Base-by-base conservation (phyloP, 2,797 vertebrate species). In the Eulemur coronatus region DNA sequence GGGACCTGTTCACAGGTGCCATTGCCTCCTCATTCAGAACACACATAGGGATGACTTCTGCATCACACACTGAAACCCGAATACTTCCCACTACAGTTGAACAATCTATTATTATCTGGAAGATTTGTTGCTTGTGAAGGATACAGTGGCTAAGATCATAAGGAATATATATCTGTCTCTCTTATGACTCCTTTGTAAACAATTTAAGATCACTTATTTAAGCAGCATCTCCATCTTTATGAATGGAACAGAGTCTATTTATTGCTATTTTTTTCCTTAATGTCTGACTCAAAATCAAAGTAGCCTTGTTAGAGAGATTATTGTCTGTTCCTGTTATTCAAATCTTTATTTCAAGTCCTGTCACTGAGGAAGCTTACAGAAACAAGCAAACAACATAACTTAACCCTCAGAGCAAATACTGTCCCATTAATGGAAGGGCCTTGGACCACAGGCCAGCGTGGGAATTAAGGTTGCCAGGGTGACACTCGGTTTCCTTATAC, bases 261-360 rank as follows among this genome's bases (percentile, higher is more conserved):
- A 50, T 81, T 89, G n/a, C 70, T 82, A 24, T 72, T 87, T 86
- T 63, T 96, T 69, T 52, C 73, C 33, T 87, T 94, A 67, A 65
- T 87, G 33, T 57, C 59, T 84, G 80, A 22, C 57, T 93, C 65
- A 93, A 59, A 97, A 94, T 94, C 59, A 89, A 65, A 72, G 65
- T 81, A 70, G 69, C 17, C 9, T 82, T 81, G n/a, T 82, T 81
- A 43, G 4, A 75, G 43, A 59, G 24, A 87, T 69, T 46, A 80
- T 35, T 46, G 94, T 9, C 26, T 84, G 15, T 59, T 14, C 52
- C 22, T 76, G 50, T 79, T 30, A 26, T 59, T 26, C 28, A 93
- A 41, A 69, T 78, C 33, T 78, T 95, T 89, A 82, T 80, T 89
- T 90, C 52, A 70, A 61, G 52, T 67, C 26, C 38, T n/a, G 79